phyloP scores from a whole-genome alignment of 1,140 invertebrate species.

The Ditylenchus dipsaci region DNA sequence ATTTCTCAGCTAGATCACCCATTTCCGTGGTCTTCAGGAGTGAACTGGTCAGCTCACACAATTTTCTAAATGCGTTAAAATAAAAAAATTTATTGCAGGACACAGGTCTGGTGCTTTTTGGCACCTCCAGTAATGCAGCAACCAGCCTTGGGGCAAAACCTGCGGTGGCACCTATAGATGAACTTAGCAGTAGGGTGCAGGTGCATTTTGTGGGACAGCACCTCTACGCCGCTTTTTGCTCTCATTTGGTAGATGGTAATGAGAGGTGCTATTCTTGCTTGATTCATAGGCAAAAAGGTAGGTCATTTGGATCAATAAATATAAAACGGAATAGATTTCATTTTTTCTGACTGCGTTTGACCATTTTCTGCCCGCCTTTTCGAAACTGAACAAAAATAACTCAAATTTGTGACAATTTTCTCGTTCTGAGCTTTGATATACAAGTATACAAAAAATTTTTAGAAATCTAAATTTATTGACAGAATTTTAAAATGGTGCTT shows the following conservation, averaged over 20 bases:
- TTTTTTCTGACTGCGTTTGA: too few species aligned
- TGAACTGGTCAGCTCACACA: constrained; percentile 2
- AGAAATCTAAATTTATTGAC: too few species aligned
- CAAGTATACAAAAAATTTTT: too few species aligned
- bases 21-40: constrained; percentile 13
- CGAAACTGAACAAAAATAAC: too few species aligned
- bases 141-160: too few species aligned
- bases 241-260: neutral
- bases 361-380: too few species aligned
- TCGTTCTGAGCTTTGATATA: too few species aligned
- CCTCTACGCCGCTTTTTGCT: neutral
- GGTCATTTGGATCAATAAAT: neutral
- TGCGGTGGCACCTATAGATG: neutral
- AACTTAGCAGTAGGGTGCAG: neutral
- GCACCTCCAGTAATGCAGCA: neutral
- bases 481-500: too few species aligned
- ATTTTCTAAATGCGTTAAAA: neutral
- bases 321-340: too few species aligned
- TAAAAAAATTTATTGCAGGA: constrained; percentile 9
- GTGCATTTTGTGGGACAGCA: neutral
- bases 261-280: constrained; percentile 11
- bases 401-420: too few species aligned
- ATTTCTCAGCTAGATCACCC: neutral
- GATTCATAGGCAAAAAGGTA: neutral
- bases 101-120: constrained; percentile 12